Evolutionary conservation across 2,113 vertebrate genomes (phyloP).

Genomic region (Gopherus flavomarginatus): DNA sequence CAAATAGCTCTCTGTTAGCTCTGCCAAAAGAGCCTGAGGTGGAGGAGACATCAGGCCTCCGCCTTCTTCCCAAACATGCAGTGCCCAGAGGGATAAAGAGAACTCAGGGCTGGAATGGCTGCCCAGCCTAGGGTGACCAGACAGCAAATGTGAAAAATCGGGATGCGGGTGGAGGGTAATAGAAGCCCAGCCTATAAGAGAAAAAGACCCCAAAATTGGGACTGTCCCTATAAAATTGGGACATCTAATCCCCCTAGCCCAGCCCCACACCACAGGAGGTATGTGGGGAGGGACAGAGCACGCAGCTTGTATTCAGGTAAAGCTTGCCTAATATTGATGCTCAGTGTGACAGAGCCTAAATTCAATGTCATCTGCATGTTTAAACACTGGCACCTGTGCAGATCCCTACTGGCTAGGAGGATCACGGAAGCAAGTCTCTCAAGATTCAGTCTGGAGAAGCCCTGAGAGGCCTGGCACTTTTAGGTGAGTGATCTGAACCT

Average conservation of each 20-base stretch:
- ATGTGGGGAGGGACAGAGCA: not conserved
- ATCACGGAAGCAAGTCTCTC: not conserved
- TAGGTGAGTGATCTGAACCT: not conserved
- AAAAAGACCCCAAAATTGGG: no score
- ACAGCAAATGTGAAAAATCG: no score
- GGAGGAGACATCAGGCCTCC: not conserved
- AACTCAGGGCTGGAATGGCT: not conserved
- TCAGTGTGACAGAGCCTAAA: not conserved
- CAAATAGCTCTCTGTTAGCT: no score
- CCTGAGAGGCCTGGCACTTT: not conserved
- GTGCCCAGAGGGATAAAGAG: not conserved
- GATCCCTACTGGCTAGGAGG: not conserved
- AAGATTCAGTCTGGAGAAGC: not conserved
- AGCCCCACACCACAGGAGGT: not conserved
- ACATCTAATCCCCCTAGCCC: not conserved
- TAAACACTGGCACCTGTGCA: not conserved
- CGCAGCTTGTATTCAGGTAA: not conserved
- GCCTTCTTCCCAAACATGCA: not conserved
- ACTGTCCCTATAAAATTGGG: no score
- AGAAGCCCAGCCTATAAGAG: no score
- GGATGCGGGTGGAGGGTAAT: no score
- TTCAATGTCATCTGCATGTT: not conserved
- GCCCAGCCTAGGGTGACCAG: not conserved
- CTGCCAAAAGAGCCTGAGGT: no score
- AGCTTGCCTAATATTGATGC: not conserved